phyloP scores from a whole-genome alignment of 2,888 invertebrate genomes.

The Colletes collaris region DNA sequence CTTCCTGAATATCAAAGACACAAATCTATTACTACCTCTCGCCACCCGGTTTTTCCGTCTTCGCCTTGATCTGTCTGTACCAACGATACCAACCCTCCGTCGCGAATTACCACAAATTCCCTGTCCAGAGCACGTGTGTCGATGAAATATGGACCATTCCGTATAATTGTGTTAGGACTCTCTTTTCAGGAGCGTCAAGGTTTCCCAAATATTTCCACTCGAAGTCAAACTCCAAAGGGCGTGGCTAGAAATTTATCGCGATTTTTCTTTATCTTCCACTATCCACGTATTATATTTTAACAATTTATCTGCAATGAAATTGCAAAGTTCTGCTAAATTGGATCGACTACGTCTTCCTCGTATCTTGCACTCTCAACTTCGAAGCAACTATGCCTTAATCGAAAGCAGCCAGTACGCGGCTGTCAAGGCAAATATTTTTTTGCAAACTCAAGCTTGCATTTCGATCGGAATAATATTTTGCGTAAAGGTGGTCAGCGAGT shows the following conservation, averaged over 20 bases:
- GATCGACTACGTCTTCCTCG: too few species aligned
- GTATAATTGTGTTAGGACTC: neutral
- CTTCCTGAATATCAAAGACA: neutral
- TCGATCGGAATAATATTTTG: too few species aligned
- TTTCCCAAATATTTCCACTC: conserved; percentile 7
- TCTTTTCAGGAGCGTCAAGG: conserved; percentile 10
- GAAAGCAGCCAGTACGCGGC: too few species aligned
- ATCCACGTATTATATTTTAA: too few species aligned
- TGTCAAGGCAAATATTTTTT: too few species aligned
- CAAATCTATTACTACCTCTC: neutral
- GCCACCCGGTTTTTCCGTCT: neutral
- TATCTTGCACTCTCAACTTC: too few species aligned
- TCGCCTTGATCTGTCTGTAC: neutral
- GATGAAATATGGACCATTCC: conserved; percentile 15
- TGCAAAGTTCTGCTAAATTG: too few species aligned
- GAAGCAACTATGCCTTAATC: too few species aligned
- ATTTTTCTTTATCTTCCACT: too few species aligned
- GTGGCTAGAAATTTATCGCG: neutral
- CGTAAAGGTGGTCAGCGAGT: neutral
- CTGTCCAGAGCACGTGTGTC: conserved; percentile 20
- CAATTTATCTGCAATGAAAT: too few species aligned
- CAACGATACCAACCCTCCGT: neutral
- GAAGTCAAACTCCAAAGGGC: conserved; percentile 1
- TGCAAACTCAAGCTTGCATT: too few species aligned
- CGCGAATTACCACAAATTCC: conserved; percentile 5